A percentile compares a stretch with the other conserved stretches of the same genome.
Conservation (phyloP, 2,888 invertebrate species). For the Aphidoletes aphidimyza region DNA sequence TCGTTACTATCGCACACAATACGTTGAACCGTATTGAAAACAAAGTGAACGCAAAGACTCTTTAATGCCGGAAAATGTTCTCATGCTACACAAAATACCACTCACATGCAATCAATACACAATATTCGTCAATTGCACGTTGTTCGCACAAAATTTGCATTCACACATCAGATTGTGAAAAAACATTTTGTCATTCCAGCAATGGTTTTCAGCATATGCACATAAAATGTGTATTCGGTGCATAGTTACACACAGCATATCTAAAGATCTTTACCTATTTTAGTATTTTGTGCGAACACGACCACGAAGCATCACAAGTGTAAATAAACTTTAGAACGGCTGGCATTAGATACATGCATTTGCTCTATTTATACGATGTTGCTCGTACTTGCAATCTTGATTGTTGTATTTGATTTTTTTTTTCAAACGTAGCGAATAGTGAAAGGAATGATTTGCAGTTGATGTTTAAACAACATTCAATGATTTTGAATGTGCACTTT, state of each 20-base stretch:
- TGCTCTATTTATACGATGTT: background rate
- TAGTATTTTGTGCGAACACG: background rate
- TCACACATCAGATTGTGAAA: too few species aligned
- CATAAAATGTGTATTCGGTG: background rate
- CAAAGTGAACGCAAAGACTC: background rate
- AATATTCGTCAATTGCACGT: too few species aligned
- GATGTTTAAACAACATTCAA: background rate
- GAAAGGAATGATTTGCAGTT: background rate
- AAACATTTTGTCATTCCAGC: too few species aligned
- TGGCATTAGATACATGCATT: slow-evolving; percentile 22
- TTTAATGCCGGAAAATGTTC: too few species aligned
- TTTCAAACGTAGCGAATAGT: too few species aligned
- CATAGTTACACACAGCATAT: background rate
- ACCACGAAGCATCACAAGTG: slow-evolving; percentile 28
- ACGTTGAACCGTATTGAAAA: slow-evolving; percentile 1
- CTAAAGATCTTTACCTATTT: background rate
- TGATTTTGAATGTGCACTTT: too few species aligned
- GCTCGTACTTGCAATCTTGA: background rate
- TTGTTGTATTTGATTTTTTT: background rate
- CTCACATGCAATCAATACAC: too few species aligned
- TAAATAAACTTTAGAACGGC: slow-evolving; percentile 48
- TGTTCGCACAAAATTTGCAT: too few species aligned
- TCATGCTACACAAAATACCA: too few species aligned
- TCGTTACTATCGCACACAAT: background rate
- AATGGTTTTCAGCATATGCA: too few species aligned